These are phyloP conservation scores for Drosophila sechellia DNA, from an alignment of 1,140 invertebrate genomes.

Conservation along the genomic window DNA sequence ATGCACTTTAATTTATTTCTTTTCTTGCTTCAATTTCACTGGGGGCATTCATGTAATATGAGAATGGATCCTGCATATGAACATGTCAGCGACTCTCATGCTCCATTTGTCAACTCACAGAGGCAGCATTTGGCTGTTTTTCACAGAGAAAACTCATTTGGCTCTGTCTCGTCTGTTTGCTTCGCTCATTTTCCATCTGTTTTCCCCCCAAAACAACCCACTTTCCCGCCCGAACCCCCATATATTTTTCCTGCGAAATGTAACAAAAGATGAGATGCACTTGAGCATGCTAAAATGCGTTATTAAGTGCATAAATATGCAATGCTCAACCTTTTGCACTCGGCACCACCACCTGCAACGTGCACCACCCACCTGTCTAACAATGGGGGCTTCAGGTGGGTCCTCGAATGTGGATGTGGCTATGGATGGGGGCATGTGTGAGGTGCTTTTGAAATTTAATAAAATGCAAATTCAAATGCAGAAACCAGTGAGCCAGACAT, in stretches of 20 bases:
- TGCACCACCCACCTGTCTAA: constrained; percentile 32
- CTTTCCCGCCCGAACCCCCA: not conserved
- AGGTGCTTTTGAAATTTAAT: constrained; percentile 80
- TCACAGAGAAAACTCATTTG: constrained; percentile 20
- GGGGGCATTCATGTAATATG: constrained; percentile 14
- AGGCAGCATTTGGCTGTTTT: constrained; percentile 49
- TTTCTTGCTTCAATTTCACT: constrained; percentile 5
- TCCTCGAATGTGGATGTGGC: constrained; percentile 18
- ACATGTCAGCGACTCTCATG: constrained; percentile 68
- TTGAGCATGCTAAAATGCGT: constrained; percentile 82
- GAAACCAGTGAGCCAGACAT: constrained; percentile 70
- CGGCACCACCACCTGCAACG: constrained; percentile 3
- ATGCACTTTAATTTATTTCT: not conserved
- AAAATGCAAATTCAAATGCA: constrained; percentile 78
- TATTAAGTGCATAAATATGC: constrained; percentile 83
- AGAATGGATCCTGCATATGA: constrained; percentile 22
- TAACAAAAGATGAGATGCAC: constrained; percentile 82
- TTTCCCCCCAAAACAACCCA: not conserved
- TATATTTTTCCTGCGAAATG: constrained; percentile 21
- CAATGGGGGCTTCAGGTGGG: constrained; percentile 63
- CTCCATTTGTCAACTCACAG: constrained; percentile 71
- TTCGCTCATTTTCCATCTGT: constrained; percentile 12
- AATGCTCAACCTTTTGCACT: constrained; percentile 57
- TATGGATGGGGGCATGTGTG: constrained; percentile 42
- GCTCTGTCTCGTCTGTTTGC: constrained; percentile 15